Conservation (phyloP, 1,140 invertebrate genomes). For the Bombus sibiricus region DNA sequence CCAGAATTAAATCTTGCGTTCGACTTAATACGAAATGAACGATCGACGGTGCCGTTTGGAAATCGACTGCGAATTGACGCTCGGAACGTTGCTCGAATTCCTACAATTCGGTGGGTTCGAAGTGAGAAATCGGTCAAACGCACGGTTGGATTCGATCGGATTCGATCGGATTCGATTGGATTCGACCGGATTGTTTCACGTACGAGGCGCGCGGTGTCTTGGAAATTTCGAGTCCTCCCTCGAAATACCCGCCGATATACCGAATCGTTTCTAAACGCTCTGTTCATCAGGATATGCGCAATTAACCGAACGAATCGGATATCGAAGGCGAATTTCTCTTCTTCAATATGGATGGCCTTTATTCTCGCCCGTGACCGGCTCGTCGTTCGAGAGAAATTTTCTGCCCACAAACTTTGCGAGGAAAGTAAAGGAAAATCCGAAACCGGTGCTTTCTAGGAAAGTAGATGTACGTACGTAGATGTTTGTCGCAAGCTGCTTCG, state of each 20-base stretch:
- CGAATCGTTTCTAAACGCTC: not conserved
- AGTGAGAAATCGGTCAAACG: constrained; percentile 59
- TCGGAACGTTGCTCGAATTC: constrained; percentile 52
- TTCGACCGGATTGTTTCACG: constrained; percentile 57
- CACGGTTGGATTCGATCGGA: not conserved
- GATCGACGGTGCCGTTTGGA: constrained; percentile 10
- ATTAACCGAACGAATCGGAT: not conserved
- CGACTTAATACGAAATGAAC: constrained; percentile 49
- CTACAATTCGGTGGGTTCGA: constrained; percentile 53
- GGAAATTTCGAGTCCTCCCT: constrained; percentile 17
- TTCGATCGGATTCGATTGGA: not conserved
- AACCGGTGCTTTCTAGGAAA: constrained; percentile 11
- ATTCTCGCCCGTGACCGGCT: not conserved
- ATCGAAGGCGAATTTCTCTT: constrained; percentile 1
- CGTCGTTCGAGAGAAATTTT: not conserved
- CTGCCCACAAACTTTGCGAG: not conserved
- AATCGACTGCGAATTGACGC: constrained; percentile 24
- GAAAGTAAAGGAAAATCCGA: constrained; percentile 12
- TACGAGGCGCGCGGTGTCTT: constrained; percentile 28
- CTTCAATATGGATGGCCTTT: constrained; percentile 12
- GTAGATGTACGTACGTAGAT: too few species aligned
- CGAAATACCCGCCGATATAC: not conserved
- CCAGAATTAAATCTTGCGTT: constrained; percentile 63
- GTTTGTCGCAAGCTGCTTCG: not conserved
- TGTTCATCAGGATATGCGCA: not conserved